Evolutionary conservation across 2,113 vertebrate genomes (phyloP).

Genomic region (Irena cyanogastra): DNA sequence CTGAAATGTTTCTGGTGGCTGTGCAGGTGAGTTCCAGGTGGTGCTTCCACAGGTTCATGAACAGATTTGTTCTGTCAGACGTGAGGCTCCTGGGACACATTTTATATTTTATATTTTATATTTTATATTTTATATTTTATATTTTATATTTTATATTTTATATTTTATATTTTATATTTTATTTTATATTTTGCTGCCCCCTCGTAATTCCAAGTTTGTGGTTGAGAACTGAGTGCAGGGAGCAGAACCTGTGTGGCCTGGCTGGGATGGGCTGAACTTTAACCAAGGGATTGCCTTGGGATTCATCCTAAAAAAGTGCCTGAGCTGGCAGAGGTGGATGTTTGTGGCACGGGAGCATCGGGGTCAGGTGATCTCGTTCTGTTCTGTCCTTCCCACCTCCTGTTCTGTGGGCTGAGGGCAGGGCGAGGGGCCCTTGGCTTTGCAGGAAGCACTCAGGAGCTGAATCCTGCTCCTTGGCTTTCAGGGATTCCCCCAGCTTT

Average conservation of each 20-base stretch:
- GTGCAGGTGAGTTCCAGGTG: neutral
- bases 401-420: neutral
- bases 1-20: neutral
- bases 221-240: neutral
- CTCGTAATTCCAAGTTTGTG: neutral
- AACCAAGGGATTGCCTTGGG: neutral
- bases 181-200: neutral
- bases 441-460: neutral
- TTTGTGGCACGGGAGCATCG: neutral
- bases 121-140: too few species aligned
- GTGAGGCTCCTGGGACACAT: neutral
- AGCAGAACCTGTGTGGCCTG: neutral
- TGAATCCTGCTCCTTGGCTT: neutral
- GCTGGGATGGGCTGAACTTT: neutral
- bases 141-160: too few species aligned
- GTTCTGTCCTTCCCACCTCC: neutral
- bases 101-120: neutral
- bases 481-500: neutral
- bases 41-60: neutral
- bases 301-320: neutral
- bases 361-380: neutral
- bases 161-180: too few species aligned
- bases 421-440: neutral
- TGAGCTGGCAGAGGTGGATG: neutral
- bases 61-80: neutral